Evolutionary conservation across 2,113 vertebrate species (phyloP), one percentile per base, ranked within the genome.

Genomic region (Equus quagga): DNA sequence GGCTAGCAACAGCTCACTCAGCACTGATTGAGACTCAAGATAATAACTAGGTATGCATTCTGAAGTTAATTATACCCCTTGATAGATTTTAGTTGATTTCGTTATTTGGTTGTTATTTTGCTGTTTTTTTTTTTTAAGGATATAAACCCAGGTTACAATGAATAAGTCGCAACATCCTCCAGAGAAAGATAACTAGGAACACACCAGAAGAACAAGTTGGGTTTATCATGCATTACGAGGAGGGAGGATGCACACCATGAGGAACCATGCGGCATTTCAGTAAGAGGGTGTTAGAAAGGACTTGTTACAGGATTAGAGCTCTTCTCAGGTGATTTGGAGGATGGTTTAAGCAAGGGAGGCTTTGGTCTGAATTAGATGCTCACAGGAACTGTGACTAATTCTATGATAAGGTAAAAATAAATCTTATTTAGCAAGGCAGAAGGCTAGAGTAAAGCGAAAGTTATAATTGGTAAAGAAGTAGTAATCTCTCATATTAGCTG

Each of bases 41-140:
- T 60, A 91, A 76, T 36, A 87, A 23, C 6, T 15, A 60, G 6
- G 5, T 64, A 41, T 70, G 18, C n/a, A 9, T 58, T 89, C 65
- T 88, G 36, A 69, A 82, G 44, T 87, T 72, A 89, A 80, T 88
- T 92, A 60, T 65, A 23, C 8, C 23, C 12, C 23, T 76, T 65
- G 14, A 11, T 78, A 78, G 51, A 8, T 23, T 89, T 79, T 79
- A 75, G n/a, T 54, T 36, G 33, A 82, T 60, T 28, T 18, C 13
- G 28, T 69, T 58, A 18, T 76, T 49, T 70, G 14, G 17, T 54
- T 44, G 33, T 49, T 41, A 1, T 49, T 79, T 24, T 51, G 28
- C 2, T 41, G 5, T 36, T 17, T 65, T 49, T 54, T 49, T 18
- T 44, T 46, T 78, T 88, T 46, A 69, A 89, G 21, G 31, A n/a